Base-by-base conservation (phyloP, 37 sponge, comb jelly and placozoan genomes). In the Trichoplax adhaerens region DNA sequence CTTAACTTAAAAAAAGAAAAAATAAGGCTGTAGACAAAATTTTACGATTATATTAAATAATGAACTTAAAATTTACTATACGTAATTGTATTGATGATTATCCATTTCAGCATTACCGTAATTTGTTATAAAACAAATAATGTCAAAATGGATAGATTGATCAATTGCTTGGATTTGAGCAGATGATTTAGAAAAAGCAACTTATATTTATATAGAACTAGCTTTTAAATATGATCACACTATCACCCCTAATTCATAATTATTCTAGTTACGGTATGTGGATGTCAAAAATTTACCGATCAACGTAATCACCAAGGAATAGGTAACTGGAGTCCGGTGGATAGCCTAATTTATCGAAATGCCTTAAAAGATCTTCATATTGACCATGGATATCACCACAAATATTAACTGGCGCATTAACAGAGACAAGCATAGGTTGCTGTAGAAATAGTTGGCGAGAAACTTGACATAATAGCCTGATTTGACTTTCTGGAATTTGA, bases 321-420 rank as follows among this genome's bases (percentile, higher is more conserved):
- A 91, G 77, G 57, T 86, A 91, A 63, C 84, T 91, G 46, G 79
- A 71, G 48, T 81, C 73, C 2, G 91, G 91, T 10, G 91, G 91
- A 54, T 83, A 80, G 2, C 91, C 91, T 68, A 72, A 65, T 58
- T 86, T 80, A 60, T 91, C 87, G 65, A 91, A 80, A 65, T 84
- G 81, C 54, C 84, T 81, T 55, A 91, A 62, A 58, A 91, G 79
- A 68, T 86, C 86, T 56, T 78, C 85, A 59, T 74, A 91, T 80
- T 91, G 91, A 12, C 91, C 93, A 69, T 91, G 93, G 50, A 91
- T 81, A 68, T 91, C 93, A 1, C 93, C 93, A 74, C 84, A 81
- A 46, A 94, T 87, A 50, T 76, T 83, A 8, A 94, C 76, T 0
- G 95, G 95, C 5, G 85, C 79, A 46, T 58, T 58, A 53, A 94